phyloP scores from a whole-genome alignment of 2,113 vertebrate species.

The Scartelaos histophorus region DNA sequence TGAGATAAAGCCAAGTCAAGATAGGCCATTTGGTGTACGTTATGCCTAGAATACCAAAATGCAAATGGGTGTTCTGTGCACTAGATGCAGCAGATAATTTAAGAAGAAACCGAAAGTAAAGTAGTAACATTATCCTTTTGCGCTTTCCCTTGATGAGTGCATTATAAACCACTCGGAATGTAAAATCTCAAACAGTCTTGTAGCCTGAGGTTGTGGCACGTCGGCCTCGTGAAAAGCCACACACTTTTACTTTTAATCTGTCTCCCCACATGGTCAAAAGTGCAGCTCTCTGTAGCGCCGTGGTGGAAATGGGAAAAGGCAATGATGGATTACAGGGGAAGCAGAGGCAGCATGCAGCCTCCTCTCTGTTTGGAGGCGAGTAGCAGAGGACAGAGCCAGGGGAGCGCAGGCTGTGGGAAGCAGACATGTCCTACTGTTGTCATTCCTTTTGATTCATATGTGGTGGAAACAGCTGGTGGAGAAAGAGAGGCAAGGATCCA shows the following conservation, averaged over 20 bases:
- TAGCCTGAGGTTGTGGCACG: constrained; percentile 9
- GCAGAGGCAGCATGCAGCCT: constrained; percentile 45
- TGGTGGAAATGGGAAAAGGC: constrained; percentile 59
- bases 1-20: too few species aligned
- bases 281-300: constrained; percentile 43
- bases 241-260: constrained; percentile 40
- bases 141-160: constrained; percentile 22
- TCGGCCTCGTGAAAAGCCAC: constrained; percentile 17
- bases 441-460: constrained; percentile 50
- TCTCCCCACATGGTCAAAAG: constrained; percentile 45
- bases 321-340: constrained; percentile 63
- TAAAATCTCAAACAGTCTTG: background rate
- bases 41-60: background rate
- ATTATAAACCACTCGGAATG: background rate
- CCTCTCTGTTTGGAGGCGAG: constrained; percentile 24
- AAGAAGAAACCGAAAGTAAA: too few species aligned
- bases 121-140: background rate
- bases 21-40: too few species aligned
- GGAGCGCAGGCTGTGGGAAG: constrained; percentile 18
- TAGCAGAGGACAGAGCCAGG: constrained; percentile 35
- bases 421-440: constrained; percentile 41
- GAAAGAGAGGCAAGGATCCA: constrained; percentile 18
- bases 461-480: constrained; percentile 33
- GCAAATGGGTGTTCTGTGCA: background rate
- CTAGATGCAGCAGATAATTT: background rate